Conservation (phyloP, 2,113 vertebrate genomes). For the Phylloscopus trochilus region DNA sequence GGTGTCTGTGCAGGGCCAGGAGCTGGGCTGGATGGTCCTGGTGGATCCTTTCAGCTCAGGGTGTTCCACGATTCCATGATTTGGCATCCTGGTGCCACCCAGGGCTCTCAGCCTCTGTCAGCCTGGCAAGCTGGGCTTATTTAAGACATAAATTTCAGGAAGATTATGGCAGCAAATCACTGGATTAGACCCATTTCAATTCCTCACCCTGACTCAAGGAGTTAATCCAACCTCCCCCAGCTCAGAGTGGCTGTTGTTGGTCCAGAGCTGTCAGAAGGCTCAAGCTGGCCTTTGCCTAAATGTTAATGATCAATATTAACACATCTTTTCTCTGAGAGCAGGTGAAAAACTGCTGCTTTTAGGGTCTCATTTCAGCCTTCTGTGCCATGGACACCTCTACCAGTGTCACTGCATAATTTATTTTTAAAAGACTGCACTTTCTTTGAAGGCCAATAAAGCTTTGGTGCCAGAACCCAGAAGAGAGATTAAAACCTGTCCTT, state of each 20-base stretch:
- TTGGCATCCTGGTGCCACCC: neutral
- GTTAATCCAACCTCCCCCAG: neutral
- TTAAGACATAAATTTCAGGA: neutral
- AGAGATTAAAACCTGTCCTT: neutral
- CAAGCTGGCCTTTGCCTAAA: neutral
- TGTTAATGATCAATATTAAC: neutral
- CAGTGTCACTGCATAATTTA: neutral
- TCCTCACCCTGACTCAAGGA: neutral
- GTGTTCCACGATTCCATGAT: neutral
- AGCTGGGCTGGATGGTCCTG: accelerated
- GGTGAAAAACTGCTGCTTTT: neutral
- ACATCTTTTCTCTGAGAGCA: neutral
- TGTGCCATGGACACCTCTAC: neutral
- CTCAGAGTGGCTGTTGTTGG: neutral
- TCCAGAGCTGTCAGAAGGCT: neutral
- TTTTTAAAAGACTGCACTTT: neutral
- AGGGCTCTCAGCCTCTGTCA: neutral
- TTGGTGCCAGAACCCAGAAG: neutral
- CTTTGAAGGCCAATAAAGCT: neutral
- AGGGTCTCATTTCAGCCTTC: neutral
- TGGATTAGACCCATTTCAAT: neutral
- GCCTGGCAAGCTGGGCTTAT: neutral
- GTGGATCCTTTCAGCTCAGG: neutral
- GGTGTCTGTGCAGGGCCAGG: neutral
- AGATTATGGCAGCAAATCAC: neutral